These are phyloP conservation scores for Coboldia fuscipes DNA, from an alignment of 1,140 invertebrate species.

Conservation along the genomic window DNA sequence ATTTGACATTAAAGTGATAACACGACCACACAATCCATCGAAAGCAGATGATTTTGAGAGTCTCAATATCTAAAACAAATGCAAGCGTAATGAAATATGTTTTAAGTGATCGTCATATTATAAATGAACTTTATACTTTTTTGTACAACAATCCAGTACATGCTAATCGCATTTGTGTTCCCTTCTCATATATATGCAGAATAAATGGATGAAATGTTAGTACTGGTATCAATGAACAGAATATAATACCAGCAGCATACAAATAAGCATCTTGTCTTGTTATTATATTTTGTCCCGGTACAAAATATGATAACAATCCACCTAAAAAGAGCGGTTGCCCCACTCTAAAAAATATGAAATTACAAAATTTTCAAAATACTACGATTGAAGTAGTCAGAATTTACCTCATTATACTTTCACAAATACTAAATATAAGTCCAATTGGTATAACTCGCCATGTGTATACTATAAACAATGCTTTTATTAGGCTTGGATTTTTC, in stretches of 20 bases:
- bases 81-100: neutral
- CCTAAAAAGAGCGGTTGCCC: constrained; percentile 46
- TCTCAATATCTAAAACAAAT: constrained; percentile 20
- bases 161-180: constrained; percentile 53
- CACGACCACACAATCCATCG: constrained; percentile 59
- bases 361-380: too few species aligned
- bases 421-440: constrained; percentile 24
- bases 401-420: constrained; percentile 30
- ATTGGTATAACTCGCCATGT: constrained; percentile 24
- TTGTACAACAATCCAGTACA: constrained; percentile 64
- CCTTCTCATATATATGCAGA: constrained; percentile 44
- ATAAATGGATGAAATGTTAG: constrained; percentile 61
- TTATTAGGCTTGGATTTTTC: constrained; percentile 26
- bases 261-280: constrained; percentile 33
- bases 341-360: constrained; percentile 31
- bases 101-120: neutral
- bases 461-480: constrained; percentile 28
- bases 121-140: too few species aligned
- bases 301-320: constrained; percentile 43
- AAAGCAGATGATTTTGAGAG: constrained; percentile 43
- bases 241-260: constrained; percentile 43
- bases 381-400: too few species aligned
- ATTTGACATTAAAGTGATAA: constrained; percentile 74
- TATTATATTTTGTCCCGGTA: constrained; percentile 22
- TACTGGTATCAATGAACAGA: constrained; percentile 35